Percentiles rank a stretch among this genome's conserved stretches.
phyloP scores from a whole-genome alignment of 2,113 vertebrate genomes.

The Ascaphus truei region DNA sequence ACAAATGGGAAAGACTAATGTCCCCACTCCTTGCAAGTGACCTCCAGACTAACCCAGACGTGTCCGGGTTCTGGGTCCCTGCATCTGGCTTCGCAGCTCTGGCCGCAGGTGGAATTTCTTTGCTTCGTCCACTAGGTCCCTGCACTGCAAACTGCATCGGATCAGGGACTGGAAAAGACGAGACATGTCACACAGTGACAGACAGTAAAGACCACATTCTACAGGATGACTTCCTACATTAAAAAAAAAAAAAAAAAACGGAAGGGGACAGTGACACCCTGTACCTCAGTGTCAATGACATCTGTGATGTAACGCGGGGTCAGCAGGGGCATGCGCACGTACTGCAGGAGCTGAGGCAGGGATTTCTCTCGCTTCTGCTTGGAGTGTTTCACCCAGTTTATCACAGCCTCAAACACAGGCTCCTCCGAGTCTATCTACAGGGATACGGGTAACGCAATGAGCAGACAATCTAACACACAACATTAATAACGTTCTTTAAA shows the following conservation, averaged over 20 bases:
- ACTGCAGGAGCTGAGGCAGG: slow-evolving; percentile 87
- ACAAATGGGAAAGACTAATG: no score
- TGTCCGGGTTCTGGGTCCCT: slow-evolving; percentile 90
- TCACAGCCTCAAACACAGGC: slow-evolving; percentile 91
- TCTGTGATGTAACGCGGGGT: slow-evolving; percentile 97
- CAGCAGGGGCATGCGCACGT: slow-evolving; percentile 92
- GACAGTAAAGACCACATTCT: neutral
- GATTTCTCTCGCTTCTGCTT: slow-evolving; percentile 84
- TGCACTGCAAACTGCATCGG: slow-evolving; percentile 90
- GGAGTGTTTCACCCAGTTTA: slow-evolving; percentile 96
- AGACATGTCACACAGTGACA: neutral
- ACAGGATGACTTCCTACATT: no score
- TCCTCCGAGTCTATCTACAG: slow-evolving; percentile 93
- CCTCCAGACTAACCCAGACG: slow-evolving; percentile 89
- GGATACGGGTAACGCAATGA: neutral
- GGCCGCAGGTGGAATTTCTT: slow-evolving; percentile 97
- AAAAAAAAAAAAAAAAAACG: neutral
- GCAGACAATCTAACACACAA: neutral
- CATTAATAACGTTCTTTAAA: neutral
- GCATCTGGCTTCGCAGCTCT: slow-evolving; percentile 95
- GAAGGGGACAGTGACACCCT: neutral
- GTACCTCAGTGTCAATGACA: slow-evolving; percentile 94
- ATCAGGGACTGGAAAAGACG: slow-evolving; percentile 77
- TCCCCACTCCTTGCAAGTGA: neutral
- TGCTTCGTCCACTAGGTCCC: slow-evolving; percentile 96